These are phyloP conservation scores for Synergus umbraculus DNA, from an alignment of 2,888 invertebrate species.

Conservation along the genomic window DNA sequence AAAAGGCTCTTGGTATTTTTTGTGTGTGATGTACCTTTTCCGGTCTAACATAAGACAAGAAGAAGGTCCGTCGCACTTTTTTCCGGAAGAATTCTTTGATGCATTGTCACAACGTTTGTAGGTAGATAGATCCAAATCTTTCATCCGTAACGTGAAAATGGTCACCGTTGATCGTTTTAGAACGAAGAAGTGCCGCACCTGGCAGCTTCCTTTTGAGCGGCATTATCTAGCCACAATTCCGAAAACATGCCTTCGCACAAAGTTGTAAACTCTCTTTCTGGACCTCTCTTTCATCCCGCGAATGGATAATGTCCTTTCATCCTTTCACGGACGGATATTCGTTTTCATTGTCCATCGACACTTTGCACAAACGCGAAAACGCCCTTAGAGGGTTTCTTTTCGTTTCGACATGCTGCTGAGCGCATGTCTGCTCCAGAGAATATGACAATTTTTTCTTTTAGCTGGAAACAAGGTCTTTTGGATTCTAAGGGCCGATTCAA, in stretches of 20 bases:
- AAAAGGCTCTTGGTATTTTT: constrained; percentile 23
- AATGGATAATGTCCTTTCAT: constrained; percentile 69
- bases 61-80: constrained; percentile 48
- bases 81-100: constrained; percentile 51
- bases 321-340: constrained; percentile 64
- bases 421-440: constrained; percentile 9
- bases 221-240: constrained; percentile 68
- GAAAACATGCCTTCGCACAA: constrained; percentile 69
- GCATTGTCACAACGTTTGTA: constrained; percentile 51
- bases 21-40: constrained; percentile 24
- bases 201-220: constrained; percentile 63
- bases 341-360: constrained; percentile 65
- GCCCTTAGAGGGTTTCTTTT: constrained; percentile 48
- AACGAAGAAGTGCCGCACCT: constrained; percentile 54
- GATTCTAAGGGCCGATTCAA: not conserved
- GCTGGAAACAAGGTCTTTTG: constrained; percentile 21
- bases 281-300: constrained; percentile 57
- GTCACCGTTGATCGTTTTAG: constrained; percentile 55
- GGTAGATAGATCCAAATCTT: constrained; percentile 38
- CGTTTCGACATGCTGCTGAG: constrained; percentile 47
- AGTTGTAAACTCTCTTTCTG: constrained; percentile 65
- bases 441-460: constrained; percentile 28
- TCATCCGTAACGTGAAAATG: constrained; percentile 41
- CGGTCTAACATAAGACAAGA: constrained; percentile 37
- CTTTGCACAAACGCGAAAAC: constrained; percentile 60